Conservation (phyloP, 2,888 invertebrate species). For the Pristionchus fissidentatus region DNA sequence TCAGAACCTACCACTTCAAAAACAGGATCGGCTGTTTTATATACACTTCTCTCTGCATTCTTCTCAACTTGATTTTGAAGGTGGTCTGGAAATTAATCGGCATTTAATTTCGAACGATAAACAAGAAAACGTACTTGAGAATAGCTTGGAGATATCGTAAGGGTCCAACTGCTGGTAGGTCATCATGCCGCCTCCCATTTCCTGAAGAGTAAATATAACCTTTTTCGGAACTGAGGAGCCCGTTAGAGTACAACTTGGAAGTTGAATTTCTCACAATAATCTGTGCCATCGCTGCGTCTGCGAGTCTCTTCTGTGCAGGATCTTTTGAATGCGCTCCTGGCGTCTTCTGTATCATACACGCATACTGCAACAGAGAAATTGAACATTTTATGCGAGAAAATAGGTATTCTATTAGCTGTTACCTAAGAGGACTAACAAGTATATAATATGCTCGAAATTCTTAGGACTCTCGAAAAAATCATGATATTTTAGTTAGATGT, state of each 20-base stretch:
- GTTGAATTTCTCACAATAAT: not conserved
- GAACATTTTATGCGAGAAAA: not conserved
- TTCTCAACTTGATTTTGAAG: not conserved
- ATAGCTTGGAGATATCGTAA: not conserved
- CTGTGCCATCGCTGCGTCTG: not conserved
- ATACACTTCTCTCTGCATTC: not conserved
- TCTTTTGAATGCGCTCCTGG: not conserved
- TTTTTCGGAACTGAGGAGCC: no score
- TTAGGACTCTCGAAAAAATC: no score
- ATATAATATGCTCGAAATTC: no score
- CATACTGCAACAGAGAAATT: not conserved
- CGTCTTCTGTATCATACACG: slow-evolving; percentile 5
- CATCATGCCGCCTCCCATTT: not conserved
- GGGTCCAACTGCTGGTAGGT: not conserved
- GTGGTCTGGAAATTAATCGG: not conserved
- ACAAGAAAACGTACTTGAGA: not conserved
- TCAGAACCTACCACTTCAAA: not conserved
- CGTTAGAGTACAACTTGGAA: no score
- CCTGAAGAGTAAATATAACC: not conserved
- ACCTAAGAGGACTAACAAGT: not conserved
- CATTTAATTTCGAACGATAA: not conserved
- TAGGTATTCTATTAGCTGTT: not conserved
- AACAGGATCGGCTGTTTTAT: not conserved
- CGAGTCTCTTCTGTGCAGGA: not conserved
- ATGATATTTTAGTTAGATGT: no score